Percentiles rank a stretch among this genome's conserved stretches.
Conservation (phyloP, 2,113 vertebrate genomes). For the Lasiurus cinereus region DNA sequence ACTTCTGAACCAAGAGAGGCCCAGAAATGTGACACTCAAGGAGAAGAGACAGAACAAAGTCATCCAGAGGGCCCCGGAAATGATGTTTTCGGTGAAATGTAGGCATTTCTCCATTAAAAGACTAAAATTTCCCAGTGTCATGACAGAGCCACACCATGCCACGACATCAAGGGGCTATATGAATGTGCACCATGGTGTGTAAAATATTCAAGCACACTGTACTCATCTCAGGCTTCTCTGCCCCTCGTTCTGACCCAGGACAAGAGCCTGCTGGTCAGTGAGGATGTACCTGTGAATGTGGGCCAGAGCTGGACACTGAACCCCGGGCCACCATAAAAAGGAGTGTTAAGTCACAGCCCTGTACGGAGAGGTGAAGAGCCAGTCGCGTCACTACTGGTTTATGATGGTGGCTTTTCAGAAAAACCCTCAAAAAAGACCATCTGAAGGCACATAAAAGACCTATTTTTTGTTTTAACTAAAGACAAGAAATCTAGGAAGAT, state of each 20-base stretch:
- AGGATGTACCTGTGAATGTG: background rate
- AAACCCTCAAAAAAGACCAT: background rate
- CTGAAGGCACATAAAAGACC: background rate
- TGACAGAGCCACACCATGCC: background rate
- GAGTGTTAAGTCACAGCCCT: too few species aligned
- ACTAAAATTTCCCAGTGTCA: background rate
- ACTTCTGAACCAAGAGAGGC: background rate
- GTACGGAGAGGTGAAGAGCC: background rate
- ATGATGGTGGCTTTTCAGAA: background rate
- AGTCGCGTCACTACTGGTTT: background rate
- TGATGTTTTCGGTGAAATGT: background rate
- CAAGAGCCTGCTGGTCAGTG: background rate
- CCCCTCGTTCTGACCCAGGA: background rate
- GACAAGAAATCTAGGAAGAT: background rate
- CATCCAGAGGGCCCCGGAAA: background rate
- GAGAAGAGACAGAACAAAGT: background rate
- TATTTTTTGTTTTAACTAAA: constrained; percentile 15
- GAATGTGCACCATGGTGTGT: too few species aligned
- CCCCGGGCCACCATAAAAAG: background rate
- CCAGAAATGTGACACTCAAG: background rate
- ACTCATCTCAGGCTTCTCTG: background rate
- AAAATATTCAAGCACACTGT: background rate
- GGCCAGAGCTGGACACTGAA: background rate
- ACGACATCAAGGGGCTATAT: background rate
- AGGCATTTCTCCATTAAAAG: background rate